Evolutionary conservation across 53 echinoderm and acorn worm genomes (phyloP).

Genomic region (Temnopleurus reevesii): DNA sequence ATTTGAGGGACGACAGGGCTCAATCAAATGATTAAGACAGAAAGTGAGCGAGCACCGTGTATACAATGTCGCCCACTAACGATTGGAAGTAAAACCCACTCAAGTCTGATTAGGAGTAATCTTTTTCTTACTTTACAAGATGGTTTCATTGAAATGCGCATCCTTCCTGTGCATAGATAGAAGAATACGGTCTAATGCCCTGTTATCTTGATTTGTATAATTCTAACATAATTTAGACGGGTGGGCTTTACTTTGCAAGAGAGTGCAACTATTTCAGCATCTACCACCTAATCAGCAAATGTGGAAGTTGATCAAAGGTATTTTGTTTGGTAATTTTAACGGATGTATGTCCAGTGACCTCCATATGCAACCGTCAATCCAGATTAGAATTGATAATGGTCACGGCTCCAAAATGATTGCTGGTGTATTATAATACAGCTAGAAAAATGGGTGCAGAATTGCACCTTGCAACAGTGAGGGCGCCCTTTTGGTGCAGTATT

Average conservation of each 20-base stretch:
- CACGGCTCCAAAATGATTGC: too few species aligned
- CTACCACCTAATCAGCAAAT: too few species aligned
- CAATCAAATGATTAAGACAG: conserved; percentile 25
- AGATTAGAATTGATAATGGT: too few species aligned
- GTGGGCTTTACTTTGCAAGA: neutral
- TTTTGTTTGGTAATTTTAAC: too few species aligned
- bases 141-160: neutral
- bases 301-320: too few species aligned
- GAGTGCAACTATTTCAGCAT: neutral
- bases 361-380: too few species aligned
- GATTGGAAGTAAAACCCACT: conserved; percentile 25
- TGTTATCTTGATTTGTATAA: neutral
- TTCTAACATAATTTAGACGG: neutral
- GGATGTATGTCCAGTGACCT: too few species aligned
- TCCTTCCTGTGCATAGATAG: neutral
- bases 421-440: too few species aligned
- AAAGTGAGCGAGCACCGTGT: conserved; percentile 1
- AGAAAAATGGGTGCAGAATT: too few species aligned
- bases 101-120: conserved; percentile 17
- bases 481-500: too few species aligned
- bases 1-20: neutral
- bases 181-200: neutral
- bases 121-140: conserved; percentile 7
- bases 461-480: too few species aligned
- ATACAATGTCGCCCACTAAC: neutral